Evolutionary conservation across 2,888 invertebrate genomes (phyloP), one percentile per base, ranked within the genome.

Genomic region (Eristalinus aeneus): DNA sequence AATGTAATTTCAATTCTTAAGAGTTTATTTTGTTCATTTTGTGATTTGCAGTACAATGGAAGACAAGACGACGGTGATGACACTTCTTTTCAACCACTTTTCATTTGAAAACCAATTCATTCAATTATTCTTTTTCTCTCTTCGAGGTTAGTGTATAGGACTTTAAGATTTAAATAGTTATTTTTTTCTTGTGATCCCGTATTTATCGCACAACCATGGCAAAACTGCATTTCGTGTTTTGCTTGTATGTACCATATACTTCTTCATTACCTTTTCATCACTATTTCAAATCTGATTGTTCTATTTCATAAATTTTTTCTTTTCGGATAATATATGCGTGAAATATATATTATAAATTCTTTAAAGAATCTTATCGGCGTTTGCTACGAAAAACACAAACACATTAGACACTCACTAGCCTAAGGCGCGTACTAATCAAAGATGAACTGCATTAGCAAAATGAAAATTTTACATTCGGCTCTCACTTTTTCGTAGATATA

Each of bases 381-480:
- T 16, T 46, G 16, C 46, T 16, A 46, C 46, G 16, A 46, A 46
- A n/a, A 46, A 46, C 46, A 16, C 46, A 16, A 46, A 46, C 56
- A 56, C 31, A 63, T 63, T 34, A 63, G 20, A 32, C 34, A 63
- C 27, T 31, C n/a, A 27, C 27, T 16, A 63, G 31, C 11, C 61
- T 20, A 31, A 2, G 46, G 16, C 46, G 65, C 65, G 65, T 65
- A 65, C 65, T 65, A 46, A 65, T 27, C 46, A 65, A 4, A 65
- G 65, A 65, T 46, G 65, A 65, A 65, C 22, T 65, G 46, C 36
- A 46, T 31, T 65, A 39, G 39, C 23, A 46, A 64, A 39, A 64
- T 39, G 20, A 23, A 39, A 39, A 64, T 12, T 36, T 56, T 23
- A 27, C 56, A 10, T 12, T 23, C 56, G 56, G 56, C 56, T 56